Percentiles rank a stretch among this genome's conserved stretches.
These are phyloP conservation scores for Pantelozetes paolii DNA, from an alignment of 2,888 invertebrate species.

Conservation along the genomic window DNA sequence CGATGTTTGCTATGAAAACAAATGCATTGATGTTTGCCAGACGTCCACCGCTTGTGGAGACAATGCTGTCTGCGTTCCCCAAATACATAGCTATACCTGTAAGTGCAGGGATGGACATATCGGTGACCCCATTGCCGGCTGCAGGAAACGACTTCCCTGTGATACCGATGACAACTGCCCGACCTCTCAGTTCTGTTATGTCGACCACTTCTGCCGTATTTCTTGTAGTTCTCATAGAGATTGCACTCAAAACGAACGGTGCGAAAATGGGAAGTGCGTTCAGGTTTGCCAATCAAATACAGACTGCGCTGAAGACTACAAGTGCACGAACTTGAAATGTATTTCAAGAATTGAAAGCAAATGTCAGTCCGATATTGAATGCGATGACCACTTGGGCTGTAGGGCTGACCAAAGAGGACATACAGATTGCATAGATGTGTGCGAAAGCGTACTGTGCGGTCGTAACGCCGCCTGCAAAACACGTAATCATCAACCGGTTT, in stretches of 20 bases:
- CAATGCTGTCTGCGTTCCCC: constrained; percentile 78
- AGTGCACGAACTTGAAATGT: constrained; percentile 50
- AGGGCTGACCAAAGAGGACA: constrained; percentile 66
- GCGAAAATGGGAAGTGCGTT: constrained; percentile 71
- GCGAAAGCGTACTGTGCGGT: constrained; percentile 54
- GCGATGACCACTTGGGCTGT: constrained; percentile 70
- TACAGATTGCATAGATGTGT: constrained; percentile 65
- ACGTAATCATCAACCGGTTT: constrained; percentile 51
- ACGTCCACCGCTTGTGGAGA: constrained; percentile 66
- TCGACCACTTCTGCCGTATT: constrained; percentile 77
- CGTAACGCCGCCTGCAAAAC: constrained; percentile 47
- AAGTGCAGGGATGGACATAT: constrained; percentile 80
- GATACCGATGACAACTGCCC: constrained; percentile 72
- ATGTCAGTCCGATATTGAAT: constrained; percentile 69
- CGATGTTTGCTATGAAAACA: constrained; percentile 64
- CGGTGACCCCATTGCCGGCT: constrained; percentile 69
- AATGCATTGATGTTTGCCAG: constrained; percentile 62
- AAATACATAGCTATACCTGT: constrained; percentile 71
- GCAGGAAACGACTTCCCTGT: constrained; percentile 79
- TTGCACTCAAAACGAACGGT: constrained; percentile 77
- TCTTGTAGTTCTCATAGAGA: constrained; percentile 72
- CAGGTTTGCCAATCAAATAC: constrained; percentile 66
- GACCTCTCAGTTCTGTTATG: constrained; percentile 67
- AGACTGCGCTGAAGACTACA: constrained; percentile 71
- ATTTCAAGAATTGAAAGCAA: constrained; percentile 50